Evolutionary conservation across 2,797 vertebrate species (phyloP), one percentile per base, ranked within the genome.

Genomic region (Acanthiza pusilla): DNA sequence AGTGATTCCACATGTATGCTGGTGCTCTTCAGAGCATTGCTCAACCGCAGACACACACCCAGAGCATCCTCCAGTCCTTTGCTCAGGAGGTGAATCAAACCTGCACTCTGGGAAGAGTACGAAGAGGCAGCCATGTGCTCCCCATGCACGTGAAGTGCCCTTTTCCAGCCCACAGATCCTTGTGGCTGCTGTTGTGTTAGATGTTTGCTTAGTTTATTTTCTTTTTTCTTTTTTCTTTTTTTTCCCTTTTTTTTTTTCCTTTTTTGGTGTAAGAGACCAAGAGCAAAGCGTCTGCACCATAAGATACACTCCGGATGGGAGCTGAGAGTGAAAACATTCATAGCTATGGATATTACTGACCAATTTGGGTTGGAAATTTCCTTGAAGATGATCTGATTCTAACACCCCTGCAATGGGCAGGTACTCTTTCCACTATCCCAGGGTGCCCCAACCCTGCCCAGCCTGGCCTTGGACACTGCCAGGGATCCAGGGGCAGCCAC

Each of bases 401-500:
- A 55, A 0, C 2, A 38, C 5, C 34, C 4, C 10, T 62, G 36
- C 36, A 48, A n/a, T 29, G 34, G 3, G 3, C 17, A 34, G 11
- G 12, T 48, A 14, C 34, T 36, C 3, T 9, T 81, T 1, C 40
- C 26, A 36, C 21, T 7, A 0, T 4, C 4, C 30, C 47, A 75
- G 11, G 13, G 0, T 36, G 9, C 8, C 36, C 30, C 15, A 5
- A 42, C 21, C 53, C 34, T 0, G 0, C 61, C 54, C 47, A 67
- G 0, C 54, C 48, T 48, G 40, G 26, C 36, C 43, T 32, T 4
- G 66, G 18, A 0, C 43, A 58, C 27, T 51, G 1, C 18, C 53
- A 74, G 40, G 47, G 76, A 40, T 80, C 5, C 80, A 83, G 68
- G 47, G 68, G 2, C 61, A 67, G 61, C 40, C 85, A 3, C 60